Percentiles rank a stretch among this genome's conserved stretches.
These are phyloP conservation scores for Aleiodes alternator DNA, from an alignment of 2,888 invertebrate genomes.

Conservation along the genomic window DNA sequence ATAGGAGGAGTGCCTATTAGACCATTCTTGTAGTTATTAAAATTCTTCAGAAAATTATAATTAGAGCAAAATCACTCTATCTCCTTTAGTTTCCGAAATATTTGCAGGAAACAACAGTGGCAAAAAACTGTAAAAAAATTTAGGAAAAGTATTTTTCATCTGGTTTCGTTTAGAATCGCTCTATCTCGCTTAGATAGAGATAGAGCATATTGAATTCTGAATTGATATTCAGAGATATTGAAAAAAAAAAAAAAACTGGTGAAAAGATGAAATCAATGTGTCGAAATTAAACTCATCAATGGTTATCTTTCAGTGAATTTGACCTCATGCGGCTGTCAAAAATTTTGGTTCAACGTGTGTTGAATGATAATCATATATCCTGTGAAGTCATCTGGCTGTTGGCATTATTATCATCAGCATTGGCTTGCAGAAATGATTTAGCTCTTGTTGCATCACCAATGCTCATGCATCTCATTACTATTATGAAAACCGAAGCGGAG, in stretches of 20 bases:
- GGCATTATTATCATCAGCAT: conserved; percentile 66
- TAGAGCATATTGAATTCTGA: no score
- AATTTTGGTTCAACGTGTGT: conserved; percentile 52
- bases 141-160: no score
- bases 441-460: conserved; percentile 50
- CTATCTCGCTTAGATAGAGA: no score
- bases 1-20: no score
- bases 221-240: neutral
- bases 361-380: conserved; percentile 1
- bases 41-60: no score
- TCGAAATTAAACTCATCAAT: conserved; percentile 3
- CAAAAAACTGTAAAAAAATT: no score
- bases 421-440: conserved; percentile 55
- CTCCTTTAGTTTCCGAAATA: no score
- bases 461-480: conserved; percentile 55
- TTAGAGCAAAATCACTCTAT: no score
- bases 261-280: neutral
- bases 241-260: conserved; percentile 23
- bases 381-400: conserved; percentile 65
- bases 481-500: conserved; percentile 45
- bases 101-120: no score
- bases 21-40: no score
- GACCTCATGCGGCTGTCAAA: conserved; percentile 61
- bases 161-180: no score
- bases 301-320: conserved; percentile 26